A percentile compares a stretch with the other conserved stretches of the same genome.
These are phyloP conservation scores for Autographa pulchrina DNA, from an alignment of 2,888 invertebrate genomes.

Conservation along the genomic window DNA sequence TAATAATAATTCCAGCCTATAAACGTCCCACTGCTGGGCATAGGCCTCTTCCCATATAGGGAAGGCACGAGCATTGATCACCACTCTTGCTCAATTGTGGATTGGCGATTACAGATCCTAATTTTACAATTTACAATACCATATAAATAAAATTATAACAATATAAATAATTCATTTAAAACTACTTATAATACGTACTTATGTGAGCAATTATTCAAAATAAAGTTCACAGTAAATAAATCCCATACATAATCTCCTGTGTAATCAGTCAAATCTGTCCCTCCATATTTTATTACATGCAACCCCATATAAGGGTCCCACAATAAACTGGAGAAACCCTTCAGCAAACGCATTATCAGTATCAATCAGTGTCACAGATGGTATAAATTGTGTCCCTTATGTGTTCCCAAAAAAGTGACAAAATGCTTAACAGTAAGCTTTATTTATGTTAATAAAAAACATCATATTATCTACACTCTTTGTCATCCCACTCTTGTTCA, in stretches of 20 bases:
- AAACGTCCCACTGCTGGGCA: too few species aligned
- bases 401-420: background rate
- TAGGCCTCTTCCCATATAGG: too few species aligned
- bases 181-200: too few species aligned
- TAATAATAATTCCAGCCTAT: too few species aligned
- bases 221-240: background rate
- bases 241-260: background rate
- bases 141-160: too few species aligned
- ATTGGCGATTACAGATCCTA: too few species aligned
- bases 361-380: constrained; percentile 4
- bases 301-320: background rate
- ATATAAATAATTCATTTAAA: too few species aligned
- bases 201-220: too few species aligned
- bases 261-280: constrained; percentile 2
- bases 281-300: constrained; percentile 1
- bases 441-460: background rate
- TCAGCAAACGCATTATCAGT: constrained; percentile 4
- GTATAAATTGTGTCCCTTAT: background rate
- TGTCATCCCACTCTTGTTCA: too few species aligned
- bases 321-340: background rate
- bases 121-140: too few species aligned
- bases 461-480: background rate
- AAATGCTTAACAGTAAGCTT: background rate
- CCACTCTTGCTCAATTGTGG: too few species aligned
- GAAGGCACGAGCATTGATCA: too few species aligned